Evolutionary conservation across 2,888 invertebrate genomes (phyloP).

Genomic region (Thymelicus sylvestris): DNA sequence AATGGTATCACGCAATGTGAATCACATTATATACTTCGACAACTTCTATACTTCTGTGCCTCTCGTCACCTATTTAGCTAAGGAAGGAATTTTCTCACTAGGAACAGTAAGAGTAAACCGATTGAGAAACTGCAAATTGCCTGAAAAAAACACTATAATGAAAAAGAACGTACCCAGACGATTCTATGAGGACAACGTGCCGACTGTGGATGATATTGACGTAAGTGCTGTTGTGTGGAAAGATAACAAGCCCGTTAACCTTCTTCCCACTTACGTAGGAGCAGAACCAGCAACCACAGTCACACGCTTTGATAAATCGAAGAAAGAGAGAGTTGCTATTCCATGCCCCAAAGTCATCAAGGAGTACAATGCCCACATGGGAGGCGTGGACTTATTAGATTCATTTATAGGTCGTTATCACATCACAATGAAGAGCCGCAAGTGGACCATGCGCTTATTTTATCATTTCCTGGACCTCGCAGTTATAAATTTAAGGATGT

Average conservation of each 20-base stretch:
- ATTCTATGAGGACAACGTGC: slow-evolving; percentile 49
- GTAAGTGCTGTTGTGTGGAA: slow-evolving; percentile 54
- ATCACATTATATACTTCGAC: slow-evolving; percentile 50
- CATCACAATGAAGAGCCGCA: slow-evolving; percentile 51
- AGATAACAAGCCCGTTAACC: slow-evolving; percentile 56
- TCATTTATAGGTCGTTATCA: slow-evolving; percentile 49
- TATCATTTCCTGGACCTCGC: slow-evolving; percentile 52
- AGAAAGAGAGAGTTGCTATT: slow-evolving; percentile 43
- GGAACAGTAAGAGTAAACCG: slow-evolving; percentile 51
- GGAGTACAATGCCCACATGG: slow-evolving; percentile 44
- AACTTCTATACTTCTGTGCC: slow-evolving; percentile 50
- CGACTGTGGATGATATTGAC: slow-evolving; percentile 49
- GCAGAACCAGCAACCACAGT: slow-evolving; percentile 51
- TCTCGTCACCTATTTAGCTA: slow-evolving; percentile 49
- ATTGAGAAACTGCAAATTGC: slow-evolving; percentile 50
- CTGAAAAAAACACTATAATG: slow-evolving; percentile 50
- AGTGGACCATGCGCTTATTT: slow-evolving; percentile 53
- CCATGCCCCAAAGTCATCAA: slow-evolving; percentile 46
- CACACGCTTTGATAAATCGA: slow-evolving; percentile 49
- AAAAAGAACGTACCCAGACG: slow-evolving; percentile 51
- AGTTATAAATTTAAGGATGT: slow-evolving; percentile 52
- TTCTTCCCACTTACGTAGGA: slow-evolving; percentile 56
- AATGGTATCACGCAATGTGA: slow-evolving; percentile 49
- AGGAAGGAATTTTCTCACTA: slow-evolving; percentile 48
- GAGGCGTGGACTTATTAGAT: slow-evolving; percentile 53